Evolutionary conservation across 2,888 invertebrate genomes (phyloP), one percentile per base, ranked within the genome.

Genomic region (Sthenelais limicola): DNA sequence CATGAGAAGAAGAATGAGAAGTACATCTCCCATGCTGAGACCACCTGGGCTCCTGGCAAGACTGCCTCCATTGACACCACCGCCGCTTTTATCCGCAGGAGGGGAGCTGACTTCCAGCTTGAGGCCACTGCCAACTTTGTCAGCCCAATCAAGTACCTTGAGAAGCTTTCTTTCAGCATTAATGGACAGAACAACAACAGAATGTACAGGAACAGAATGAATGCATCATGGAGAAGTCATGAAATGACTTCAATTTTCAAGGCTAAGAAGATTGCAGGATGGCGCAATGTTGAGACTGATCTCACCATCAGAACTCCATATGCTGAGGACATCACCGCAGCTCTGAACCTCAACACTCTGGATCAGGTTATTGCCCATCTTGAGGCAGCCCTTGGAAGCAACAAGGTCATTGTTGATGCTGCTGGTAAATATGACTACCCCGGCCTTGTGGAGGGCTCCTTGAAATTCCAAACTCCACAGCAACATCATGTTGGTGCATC

Each of bases 1-100:
- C 30, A 32, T 21, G 30, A 68, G 28, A 38, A 30, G 58, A 47
- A 38, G 38, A n/a, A 66, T 15, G 51, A 35, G 33, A 47, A 67
- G 52, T 56, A 35, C 33, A 30, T 38, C 5, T 62, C 66, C 26
- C 47, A 33, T 5, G 74, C 72, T 26, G 76, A 80, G 33, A 51
- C 30, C 49, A 68, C 68, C 43, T 68, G 68, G 68, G 68, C 68
- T 5, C 48, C 49, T 21, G 68, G 32, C 30, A 68, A 48, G 68
- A 68, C 68, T n/a, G 66, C 47, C 2, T 38, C 15, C 47, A 18
- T 66, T n/a, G 47, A 66, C 43, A 66, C 66, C 38, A 35, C 38
- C 43, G 47, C 43, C 21, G 21, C n/a, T 15, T 47, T 35, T 28
- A 38, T 66, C 66, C 30, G 21, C 4, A 12, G 33, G 28, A 43